Base-by-base conservation (phyloP, 2,113 vertebrate species). In the Lepisosteus osseus region DNA sequence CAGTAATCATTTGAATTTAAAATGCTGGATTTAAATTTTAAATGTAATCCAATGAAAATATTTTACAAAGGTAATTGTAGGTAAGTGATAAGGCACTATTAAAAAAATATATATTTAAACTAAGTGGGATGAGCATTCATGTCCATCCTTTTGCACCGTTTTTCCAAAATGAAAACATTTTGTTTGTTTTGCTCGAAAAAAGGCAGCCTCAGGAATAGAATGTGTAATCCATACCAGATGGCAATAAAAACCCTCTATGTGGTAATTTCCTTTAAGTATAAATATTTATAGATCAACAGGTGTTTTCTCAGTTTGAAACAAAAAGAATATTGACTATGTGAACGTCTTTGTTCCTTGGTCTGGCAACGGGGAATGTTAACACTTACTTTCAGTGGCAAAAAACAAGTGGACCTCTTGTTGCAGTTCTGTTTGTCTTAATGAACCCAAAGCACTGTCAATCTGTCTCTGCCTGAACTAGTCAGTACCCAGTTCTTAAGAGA, bases 211-310 rank as follows among this genome's bases (percentile, higher is more conserved):
- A 67, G 57, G 64, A 43, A 61, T 17, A 47, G 57, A 66, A 8
- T 65, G 17, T 44, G 15, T 15, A 61, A 42, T 13, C 44, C 54
- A 29, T 44, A 51, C 43, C 42, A 67, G 59, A 67, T 47, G 45
- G 63, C 71, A 67, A 67, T 56, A 72, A 29, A 29, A 66, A 9
- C 43, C 9, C 65, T 14, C n/a, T 42, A 15, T 42, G 45, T n/a
- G 67, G 64, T 66, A 51, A 54, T 68, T 73, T 62, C 57, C 43
- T 73, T 54, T 45, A 61, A 73, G 44, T 29, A 14, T 61, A 73
- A 73, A 73, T 68, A 73, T 73, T 73, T 73, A 68, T 61, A 66
- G 45, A 73, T 73, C 72, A 73, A 73, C 56, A 68, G 65, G 72
- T 70, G 69, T 69, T 69, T 54, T 62, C 57, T 64, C 13, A 54